phyloP scores from a whole-genome alignment of 2,888 invertebrate species.

The Geophilus truncorum region DNA sequence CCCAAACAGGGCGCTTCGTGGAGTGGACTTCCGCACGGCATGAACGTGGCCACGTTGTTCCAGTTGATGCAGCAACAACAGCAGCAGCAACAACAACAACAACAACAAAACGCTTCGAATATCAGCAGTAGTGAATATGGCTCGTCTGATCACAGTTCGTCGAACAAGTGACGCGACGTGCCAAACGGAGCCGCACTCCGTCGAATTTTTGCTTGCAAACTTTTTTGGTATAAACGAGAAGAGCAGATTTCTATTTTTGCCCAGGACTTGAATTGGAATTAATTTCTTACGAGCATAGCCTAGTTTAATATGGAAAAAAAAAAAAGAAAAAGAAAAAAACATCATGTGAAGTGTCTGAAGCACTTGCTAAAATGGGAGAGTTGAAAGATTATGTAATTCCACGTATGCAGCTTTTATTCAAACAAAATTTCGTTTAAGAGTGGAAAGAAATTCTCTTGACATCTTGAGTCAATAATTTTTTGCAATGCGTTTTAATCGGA shows the following conservation, averaged over 20 bases:
- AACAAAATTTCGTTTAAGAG: not conserved
- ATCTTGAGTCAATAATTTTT: constrained; percentile 2
- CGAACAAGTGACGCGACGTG: not conserved
- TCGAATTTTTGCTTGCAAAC: not conserved
- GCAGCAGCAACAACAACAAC: constrained; percentile 32
- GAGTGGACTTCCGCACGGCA: constrained; percentile 38
- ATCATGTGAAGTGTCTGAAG: not conserved
- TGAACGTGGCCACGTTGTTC: constrained; percentile 32
- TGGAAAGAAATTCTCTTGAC: not conserved
- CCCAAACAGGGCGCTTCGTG: constrained; percentile 38
- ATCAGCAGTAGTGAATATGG: constrained; percentile 17
- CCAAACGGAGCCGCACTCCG: not conserved
- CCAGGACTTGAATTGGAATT: constrained; percentile 19
- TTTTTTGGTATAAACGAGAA: constrained; percentile 5
- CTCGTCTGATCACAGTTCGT: not conserved
- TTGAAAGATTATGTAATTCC: not conserved
- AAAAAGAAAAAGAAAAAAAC: not conserved
- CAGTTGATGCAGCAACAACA: constrained; percentile 36
- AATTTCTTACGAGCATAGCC: constrained; percentile 15
- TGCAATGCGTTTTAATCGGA: not conserved
- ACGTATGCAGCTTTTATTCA: not conserved
- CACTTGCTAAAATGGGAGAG: constrained; percentile 2
- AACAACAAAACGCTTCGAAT: constrained; percentile 6
- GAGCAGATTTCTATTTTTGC: constrained; percentile 21
- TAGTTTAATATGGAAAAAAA: not conserved